A percentile compares a stretch with the other conserved stretches of the same genome.
phyloP scores from a whole-genome alignment of 2,888 invertebrate species.

The Sepioteuthis lessoniana region DNA sequence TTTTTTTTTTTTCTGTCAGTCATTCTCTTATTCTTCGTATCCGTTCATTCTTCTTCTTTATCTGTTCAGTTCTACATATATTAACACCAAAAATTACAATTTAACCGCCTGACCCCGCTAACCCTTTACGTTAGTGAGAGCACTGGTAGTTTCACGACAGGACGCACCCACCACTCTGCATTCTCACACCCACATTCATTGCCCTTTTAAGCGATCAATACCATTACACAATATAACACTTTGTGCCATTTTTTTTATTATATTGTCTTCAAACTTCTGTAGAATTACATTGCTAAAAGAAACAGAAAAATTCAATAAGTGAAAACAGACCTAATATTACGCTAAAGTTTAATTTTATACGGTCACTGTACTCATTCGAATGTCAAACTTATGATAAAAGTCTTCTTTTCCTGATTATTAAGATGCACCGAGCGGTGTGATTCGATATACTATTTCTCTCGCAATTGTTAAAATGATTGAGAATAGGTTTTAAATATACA shows the following conservation, averaged over 20 bases:
- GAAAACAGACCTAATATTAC: too few relatives aligned
- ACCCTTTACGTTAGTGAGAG: not conserved
- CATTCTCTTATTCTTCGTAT: not conserved
- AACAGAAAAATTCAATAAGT: not conserved
- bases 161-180: not conserved
- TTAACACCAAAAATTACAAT: not conserved
- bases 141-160: not conserved
- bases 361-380: too few relatives aligned
- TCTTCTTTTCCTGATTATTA: too few relatives aligned
- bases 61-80: not conserved
- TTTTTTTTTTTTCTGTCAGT: too few relatives aligned
- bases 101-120: not conserved
- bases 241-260: not conserved
- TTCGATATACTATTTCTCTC: too few relatives aligned
- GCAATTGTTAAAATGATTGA: too few relatives aligned
- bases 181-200: not conserved
- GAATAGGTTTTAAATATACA: too few relatives aligned
- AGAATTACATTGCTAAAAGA: not conserved
- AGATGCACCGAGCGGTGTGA: too few relatives aligned
- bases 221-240: not conserved
- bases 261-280: not conserved
- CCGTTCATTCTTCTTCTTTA: not conserved
- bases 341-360: too few relatives aligned
- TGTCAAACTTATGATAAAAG: too few relatives aligned
- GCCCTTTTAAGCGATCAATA: not conserved